Conservation (phyloP, 2,888 invertebrate species). For the Rhimphoctona megacephalus region DNA sequence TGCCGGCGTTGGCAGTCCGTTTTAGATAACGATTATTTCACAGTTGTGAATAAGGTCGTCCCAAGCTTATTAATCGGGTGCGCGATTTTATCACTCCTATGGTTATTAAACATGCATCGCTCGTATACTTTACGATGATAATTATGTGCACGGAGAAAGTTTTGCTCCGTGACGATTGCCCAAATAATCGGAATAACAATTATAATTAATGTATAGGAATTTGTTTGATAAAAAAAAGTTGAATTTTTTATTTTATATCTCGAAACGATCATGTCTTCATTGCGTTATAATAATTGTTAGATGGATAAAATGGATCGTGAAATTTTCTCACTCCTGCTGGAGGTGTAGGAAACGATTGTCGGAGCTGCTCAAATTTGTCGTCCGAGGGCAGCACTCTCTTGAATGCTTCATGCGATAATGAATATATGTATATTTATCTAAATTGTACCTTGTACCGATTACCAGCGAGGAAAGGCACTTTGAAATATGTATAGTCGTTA, state of each 20-base stretch:
- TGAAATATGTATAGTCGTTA: not conserved
- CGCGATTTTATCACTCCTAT: conserved; percentile 48
- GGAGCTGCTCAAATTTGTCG: conserved; percentile 70
- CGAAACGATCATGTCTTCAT: not conserved
- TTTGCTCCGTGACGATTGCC: not conserved
- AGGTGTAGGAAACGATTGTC: conserved; percentile 50
- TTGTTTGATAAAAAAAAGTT: not conserved
- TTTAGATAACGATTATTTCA: conserved; percentile 69
- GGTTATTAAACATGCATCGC: conserved; percentile 42
- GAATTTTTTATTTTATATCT: not conserved
- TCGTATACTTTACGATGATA: conserved; percentile 29
- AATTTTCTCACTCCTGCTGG: conserved; percentile 47
- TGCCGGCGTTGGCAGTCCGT: conserved; percentile 61
- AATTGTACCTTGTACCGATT: not conserved
- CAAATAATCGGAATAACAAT: not conserved
- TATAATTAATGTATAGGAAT: not conserved
- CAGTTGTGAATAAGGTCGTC: conserved; percentile 62
- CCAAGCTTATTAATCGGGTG: conserved; percentile 13
- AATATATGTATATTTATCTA: not conserved
- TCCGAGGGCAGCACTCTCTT: conserved; percentile 78
- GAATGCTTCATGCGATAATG: conserved; percentile 22
- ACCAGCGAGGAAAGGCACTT: not conserved
- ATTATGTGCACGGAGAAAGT: not conserved
- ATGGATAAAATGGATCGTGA: conserved; percentile 38
- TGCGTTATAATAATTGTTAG: conserved; percentile 35